Base-by-base conservation (phyloP, 1,140 invertebrate genomes). In the Tenebrio molitor region DNA sequence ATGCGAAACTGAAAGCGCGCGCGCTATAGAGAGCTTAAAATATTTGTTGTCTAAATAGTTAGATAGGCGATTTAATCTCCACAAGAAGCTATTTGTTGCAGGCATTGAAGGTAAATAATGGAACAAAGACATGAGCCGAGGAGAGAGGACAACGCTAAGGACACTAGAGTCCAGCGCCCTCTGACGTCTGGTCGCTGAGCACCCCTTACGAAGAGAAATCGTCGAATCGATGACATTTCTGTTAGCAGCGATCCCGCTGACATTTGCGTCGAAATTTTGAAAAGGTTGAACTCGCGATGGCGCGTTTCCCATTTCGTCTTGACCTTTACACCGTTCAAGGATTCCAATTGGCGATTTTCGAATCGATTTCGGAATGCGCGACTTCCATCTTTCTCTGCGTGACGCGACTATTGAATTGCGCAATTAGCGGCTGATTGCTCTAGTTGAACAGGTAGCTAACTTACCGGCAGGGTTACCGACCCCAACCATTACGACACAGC, bases 371-470 rank as follows among this genome's bases (percentile, higher is more conserved):
- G 25, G n/a, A n/a, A n/a, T n/a, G n/a, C n/a, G n/a, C n/a, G n/a
- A n/a, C n/a, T n/a, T 53, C 29, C 53, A 3, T 39, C 36, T 39
- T 39, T 39, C n/a, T 5, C 36, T 7, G 12, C 67, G 67, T 69
- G 67, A 53, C 67, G 67, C 58, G 67, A 53, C 67, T 69, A 41
- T 69, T 69, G 67, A 69, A 69, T 71, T 71, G 69, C 69, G 65
- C 69, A 71, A 71, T 71, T 71, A 71, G 69, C 69, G 58, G 69
- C 41, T 63, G 69, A 71, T 71, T 71, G 69, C 69, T 65, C 58
- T 33, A 71, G 58, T 65, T 71, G 69, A 71, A 39, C 69, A 71
- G 53, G 69, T 71, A 71, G 46, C 69, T 71, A 71, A 65, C 58
- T 65, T 65, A 65, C 50, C 50, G 15, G 29, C 58, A 58, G 58